Conservation (phyloP, 2,113 vertebrate species). For the Cisticola juncidis region DNA sequence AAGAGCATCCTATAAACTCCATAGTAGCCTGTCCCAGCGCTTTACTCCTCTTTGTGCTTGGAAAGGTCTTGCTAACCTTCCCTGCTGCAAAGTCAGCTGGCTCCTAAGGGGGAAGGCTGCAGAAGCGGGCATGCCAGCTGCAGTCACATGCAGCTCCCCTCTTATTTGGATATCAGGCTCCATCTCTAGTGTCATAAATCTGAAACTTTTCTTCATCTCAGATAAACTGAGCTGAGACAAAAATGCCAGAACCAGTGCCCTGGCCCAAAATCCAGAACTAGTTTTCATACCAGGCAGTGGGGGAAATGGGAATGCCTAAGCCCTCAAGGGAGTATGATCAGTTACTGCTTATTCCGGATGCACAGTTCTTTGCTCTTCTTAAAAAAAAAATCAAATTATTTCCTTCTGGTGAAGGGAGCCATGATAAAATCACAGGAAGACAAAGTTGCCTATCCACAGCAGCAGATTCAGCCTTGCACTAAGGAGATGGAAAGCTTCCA, state of each 20-base stretch:
- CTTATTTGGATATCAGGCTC: neutral
- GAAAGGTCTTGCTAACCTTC: conserved; percentile 47
- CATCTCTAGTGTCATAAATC: neutral
- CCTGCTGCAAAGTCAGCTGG: conserved; percentile 51
- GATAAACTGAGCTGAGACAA: neutral
- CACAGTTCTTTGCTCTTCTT: neutral
- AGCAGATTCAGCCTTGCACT: neutral
- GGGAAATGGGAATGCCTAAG: neutral
- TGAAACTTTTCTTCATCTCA: neutral
- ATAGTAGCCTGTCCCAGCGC: neutral
- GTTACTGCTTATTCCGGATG: neutral
- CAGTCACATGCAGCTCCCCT: conserved; percentile 20
- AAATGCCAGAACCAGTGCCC: neutral
- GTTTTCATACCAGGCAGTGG: neutral
- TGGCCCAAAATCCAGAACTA: neutral
- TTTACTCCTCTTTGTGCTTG: neutral
- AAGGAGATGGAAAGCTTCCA: neutral
- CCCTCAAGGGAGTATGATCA: neutral
- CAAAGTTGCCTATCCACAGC: neutral
- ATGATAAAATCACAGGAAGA: neutral
- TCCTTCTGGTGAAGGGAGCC: neutral
- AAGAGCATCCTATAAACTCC: neutral
- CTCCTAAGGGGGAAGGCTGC: conserved; percentile 30
- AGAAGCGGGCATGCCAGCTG: neutral
- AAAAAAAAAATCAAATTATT: neutral